Base-by-base conservation (phyloP, 1,140 invertebrate genomes). In the Drosophila suzukii region DNA sequence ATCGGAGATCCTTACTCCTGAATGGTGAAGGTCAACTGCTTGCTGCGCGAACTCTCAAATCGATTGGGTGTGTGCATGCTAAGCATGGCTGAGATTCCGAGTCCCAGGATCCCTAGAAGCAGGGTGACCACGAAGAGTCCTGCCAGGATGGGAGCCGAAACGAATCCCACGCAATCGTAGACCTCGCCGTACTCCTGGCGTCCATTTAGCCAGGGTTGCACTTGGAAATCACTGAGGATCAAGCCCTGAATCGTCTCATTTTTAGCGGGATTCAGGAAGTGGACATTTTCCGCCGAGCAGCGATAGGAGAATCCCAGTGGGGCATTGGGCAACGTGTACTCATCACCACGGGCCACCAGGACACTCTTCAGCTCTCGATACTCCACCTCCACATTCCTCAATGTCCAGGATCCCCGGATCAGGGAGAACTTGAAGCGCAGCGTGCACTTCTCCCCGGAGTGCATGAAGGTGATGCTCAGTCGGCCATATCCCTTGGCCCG, bases 41-140 rank as follows among this genome's bases (percentile, higher is more conserved):
- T 99, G 78, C 97, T 97, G 92, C 99, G 98, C 32, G 97, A 97
- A 93, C 98, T 99, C 94, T 99, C 98, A 93, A 99, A 99, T 90
- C 97, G 94, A 93, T 99, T 99, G 95, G 98, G 98, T n/a, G 98
- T 99, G 84, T 97, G 97, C 76, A 99, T 98, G 86, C 97, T 96
- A 91, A 98, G 94, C 49, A 99, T 95, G 96, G 99, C 98, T 1
- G 94, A 94, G 8, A 99, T 93, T 2, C 97, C 98, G 91, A 96
- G 95, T 6, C 95, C 94, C 30, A 99, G 93, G 55, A 98, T 97
- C 1, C 95, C 61, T 3, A 95, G 92, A 46, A 99, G 93, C 63
- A 99, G 94, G 8, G 95, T 86, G 0, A 95, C 95, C 12, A 98
- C 95, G 81, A 99, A 95, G n/a, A 99, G 93, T 4, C 97, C 97